These are phyloP conservation scores for Aricia artaxerxes DNA, from an alignment of 2,888 invertebrate species.

Conservation along the genomic window DNA sequence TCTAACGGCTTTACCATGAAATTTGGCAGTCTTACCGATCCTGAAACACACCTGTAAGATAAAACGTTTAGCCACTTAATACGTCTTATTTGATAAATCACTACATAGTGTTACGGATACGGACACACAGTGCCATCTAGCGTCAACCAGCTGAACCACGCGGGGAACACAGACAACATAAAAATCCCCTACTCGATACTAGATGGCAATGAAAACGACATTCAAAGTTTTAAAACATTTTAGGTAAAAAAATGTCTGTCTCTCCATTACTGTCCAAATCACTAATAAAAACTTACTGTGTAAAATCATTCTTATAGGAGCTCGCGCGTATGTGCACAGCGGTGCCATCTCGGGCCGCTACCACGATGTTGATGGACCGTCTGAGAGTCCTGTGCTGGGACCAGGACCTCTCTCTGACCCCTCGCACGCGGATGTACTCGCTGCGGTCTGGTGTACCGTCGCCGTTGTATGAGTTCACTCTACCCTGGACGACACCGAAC, in stretches of 20 bases:
- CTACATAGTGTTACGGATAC: too few species aligned
- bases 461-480: constrained; percentile 69
- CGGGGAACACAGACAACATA: too few species aligned
- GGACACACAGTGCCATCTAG: too few species aligned
- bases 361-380: constrained; percentile 59
- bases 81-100: neutral
- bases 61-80: neutral
- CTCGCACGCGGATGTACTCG: constrained; percentile 74
- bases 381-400: constrained; percentile 54
- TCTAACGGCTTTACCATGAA: constrained; percentile 63
- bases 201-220: neutral
- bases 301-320: constrained; percentile 71
- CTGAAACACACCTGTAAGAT: constrained; percentile 74
- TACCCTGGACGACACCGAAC: constrained; percentile 83
- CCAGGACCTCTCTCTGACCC: constrained; percentile 72
- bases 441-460: constrained; percentile 55
- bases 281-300: constrained; percentile 73
- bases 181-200: too few species aligned
- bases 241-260: too few species aligned
- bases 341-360: constrained; percentile 77
- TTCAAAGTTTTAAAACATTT: too few species aligned
- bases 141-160: too few species aligned
- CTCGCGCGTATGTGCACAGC: constrained; percentile 76
- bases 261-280: too few species aligned
- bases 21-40: constrained; percentile 74